phyloP scores from a whole-genome alignment of 92 coral and sea anemone genomes.

The Epizoanthus scotinus region DNA sequence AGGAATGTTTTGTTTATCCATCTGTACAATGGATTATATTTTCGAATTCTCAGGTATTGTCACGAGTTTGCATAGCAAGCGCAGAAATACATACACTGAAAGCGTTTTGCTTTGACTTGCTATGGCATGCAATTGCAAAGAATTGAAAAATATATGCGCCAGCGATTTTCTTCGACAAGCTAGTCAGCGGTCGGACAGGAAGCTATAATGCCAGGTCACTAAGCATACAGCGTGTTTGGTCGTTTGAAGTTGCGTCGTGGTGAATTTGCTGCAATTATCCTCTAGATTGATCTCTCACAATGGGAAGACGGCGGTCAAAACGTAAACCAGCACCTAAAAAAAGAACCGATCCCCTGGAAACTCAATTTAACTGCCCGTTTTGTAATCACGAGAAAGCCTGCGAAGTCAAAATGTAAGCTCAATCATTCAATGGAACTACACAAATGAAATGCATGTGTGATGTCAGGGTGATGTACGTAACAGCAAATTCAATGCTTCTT shows the following conservation, averaged over 20 bases:
- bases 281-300: conserved; percentile 6
- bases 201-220: background rate
- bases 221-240: background rate
- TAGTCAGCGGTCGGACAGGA: background rate
- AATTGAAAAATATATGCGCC: too few relatives aligned
- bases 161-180: background rate
- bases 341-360: conserved; percentile 88
- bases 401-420: conserved; percentile 98
- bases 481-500: background rate
- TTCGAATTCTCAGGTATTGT: too few relatives aligned
- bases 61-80: too few relatives aligned
- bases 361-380: conserved; percentile 96
- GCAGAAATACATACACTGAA: too few relatives aligned
- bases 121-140: too few relatives aligned
- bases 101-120: too few relatives aligned
- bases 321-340: conserved; percentile 93
- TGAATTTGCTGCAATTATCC: background rate
- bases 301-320: conserved; percentile 97
- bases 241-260: background rate
- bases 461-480: background rate
- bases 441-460: too few relatives aligned
- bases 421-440: too few relatives aligned
- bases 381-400: conserved; percentile 99
- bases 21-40: too few relatives aligned
- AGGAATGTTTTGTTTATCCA: too few relatives aligned